Conservation (phyloP, 2,888 invertebrate genomes). For the Eristalis tenax region DNA sequence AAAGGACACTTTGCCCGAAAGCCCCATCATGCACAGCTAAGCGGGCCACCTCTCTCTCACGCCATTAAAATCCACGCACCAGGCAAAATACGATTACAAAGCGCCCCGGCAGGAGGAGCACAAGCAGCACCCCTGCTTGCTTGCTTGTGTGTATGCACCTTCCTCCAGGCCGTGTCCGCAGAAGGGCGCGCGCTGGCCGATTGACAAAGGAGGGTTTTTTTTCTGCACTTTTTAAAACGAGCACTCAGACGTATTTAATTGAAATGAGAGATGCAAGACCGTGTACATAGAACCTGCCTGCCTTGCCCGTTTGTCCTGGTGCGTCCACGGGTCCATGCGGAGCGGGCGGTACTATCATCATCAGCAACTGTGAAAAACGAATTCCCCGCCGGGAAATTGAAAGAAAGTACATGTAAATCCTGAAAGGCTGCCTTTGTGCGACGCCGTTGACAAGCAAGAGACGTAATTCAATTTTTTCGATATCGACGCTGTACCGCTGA, state of each 20-base stretch:
- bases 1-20: conserved; percentile 8
- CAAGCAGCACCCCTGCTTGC: background rate
- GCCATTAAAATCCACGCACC: conserved; percentile 19
- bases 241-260: conserved; percentile 34
- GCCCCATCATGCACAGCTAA: conserved; percentile 1
- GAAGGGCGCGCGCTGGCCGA: background rate
- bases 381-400: background rate
- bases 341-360: background rate
- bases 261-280: conserved; percentile 29
- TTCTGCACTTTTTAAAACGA: conserved; percentile 4
- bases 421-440: background rate
- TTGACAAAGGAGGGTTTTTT: background rate
- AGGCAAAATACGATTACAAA: conserved; percentile 20
- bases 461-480: conserved; percentile 8
- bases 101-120: background rate
- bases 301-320: background rate
- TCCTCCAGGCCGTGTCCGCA: background rate
- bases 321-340: background rate
- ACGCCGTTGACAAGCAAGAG: background rate
- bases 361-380: background rate
- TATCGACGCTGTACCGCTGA: background rate
- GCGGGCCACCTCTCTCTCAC: background rate
- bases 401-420: background rate
- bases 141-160: background rate
- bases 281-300: background rate